phyloP scores from a whole-genome alignment of 2,113 vertebrate species.

The Eurystomus gularis region DNA sequence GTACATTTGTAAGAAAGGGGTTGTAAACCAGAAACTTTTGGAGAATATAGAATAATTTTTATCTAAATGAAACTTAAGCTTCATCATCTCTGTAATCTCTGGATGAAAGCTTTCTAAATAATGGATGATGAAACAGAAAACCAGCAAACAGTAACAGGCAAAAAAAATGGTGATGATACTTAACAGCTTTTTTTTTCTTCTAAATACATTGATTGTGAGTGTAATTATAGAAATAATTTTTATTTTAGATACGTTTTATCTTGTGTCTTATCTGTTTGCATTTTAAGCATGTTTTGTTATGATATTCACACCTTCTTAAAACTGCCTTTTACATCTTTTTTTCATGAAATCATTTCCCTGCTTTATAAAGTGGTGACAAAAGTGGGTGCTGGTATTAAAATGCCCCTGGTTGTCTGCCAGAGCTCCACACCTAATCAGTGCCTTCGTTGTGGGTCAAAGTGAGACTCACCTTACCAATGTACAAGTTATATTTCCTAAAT shows the following conservation, averaged over 20 bases:
- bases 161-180: not conserved
- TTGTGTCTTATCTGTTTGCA: not conserved
- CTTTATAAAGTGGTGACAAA: not conserved
- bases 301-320: not conserved
- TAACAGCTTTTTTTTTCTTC: not conserved
- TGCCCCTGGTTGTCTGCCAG: not conserved
- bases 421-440: rapidly evolving
- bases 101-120: not conserved
- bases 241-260: not conserved
- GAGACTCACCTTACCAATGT: not conserved
- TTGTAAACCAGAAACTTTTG: not conserved
- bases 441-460: not conserved
- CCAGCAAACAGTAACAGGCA: not conserved
- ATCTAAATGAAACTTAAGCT: not conserved
- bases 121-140: not conserved
- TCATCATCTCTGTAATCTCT: not conserved
- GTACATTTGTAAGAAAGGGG: not conserved
- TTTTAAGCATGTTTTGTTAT: not conserved
- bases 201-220: not conserved
- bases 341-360: not conserved
- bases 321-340: not conserved
- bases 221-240: not conserved
- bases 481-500: not conserved
- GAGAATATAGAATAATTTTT: not conserved
- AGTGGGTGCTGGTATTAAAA: not conserved